These are phyloP conservation scores for Sebastes elongatus DNA, from an alignment of 2,797 vertebrate genomes.

Conservation along the genomic window DNA sequence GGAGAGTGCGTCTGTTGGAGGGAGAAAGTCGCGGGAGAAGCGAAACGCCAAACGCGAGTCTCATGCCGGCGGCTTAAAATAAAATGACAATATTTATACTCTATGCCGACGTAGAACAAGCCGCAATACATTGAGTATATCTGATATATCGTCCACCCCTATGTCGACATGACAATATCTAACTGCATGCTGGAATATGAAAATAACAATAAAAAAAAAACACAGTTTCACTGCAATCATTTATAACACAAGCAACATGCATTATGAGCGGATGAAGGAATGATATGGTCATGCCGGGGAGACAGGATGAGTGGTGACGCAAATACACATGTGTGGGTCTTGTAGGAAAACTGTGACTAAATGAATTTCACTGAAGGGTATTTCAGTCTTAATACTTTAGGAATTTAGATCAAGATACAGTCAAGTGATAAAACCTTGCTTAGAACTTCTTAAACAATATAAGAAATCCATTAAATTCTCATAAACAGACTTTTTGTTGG, in stretches of 20 bases:
- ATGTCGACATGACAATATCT: background rate
- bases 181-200: constrained; percentile 33
- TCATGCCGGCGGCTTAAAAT: no score
- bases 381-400: background rate
- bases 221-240: background rate
- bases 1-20: no score
- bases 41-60: no score
- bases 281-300: background rate
- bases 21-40: no score
- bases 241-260: constrained; percentile 25
- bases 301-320: background rate
- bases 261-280: constrained; percentile 18
- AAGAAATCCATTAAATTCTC: background rate
- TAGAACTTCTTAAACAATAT: background rate
- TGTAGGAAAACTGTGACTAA: background rate
- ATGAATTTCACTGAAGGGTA: background rate
- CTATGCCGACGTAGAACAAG: no score
- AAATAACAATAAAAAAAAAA: background rate
- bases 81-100: no score
- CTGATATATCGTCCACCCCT: no score
- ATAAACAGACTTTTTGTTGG: background rate
- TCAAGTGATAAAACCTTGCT: background rate
- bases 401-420: background rate
- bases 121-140: no score
- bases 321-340: background rate